Conservation (phyloP, 1,140 invertebrate genomes). For the Parasteatoda tepidariorum region DNA sequence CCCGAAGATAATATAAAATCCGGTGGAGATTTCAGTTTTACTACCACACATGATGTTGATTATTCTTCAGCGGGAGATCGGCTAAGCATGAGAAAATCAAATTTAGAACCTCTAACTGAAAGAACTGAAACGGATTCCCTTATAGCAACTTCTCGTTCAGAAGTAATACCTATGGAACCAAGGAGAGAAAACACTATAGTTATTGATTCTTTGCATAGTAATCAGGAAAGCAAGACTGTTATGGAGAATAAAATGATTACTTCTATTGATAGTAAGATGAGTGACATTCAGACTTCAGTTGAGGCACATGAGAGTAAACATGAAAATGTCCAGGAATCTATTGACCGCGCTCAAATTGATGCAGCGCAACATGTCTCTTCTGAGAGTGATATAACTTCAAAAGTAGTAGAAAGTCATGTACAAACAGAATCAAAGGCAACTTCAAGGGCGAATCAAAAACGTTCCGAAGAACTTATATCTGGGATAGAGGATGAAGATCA, state of each 20-base stretch:
- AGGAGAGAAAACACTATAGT: not conserved
- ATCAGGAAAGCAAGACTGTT: not conserved
- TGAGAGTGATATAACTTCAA: not conserved
- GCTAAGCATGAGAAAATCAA: not conserved
- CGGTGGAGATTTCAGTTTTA: slow-evolving; percentile 1
- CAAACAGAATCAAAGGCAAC: not conserved
- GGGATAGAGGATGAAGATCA: not conserved
- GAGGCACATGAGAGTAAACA: not conserved
- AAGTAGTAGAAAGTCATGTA: not conserved
- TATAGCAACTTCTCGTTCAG: not conserved
- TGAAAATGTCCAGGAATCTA: not conserved
- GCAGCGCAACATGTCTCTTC: not conserved
- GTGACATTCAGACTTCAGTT: not conserved
- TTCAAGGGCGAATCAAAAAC: not conserved
- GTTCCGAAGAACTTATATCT: not conserved
- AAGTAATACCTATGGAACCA: not conserved
- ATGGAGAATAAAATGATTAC: no score
- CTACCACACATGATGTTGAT: slow-evolving; percentile 5
- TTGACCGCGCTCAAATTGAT: not conserved
- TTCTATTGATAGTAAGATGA: no score
- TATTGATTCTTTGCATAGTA: not conserved
- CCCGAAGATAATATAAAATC: slow-evolving; percentile 17
- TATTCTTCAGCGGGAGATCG: not conserved
- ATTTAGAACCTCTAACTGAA: slow-evolving; percentile 23
- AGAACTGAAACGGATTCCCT: slow-evolving; percentile 18